Conservation (phyloP, 1,140 invertebrate species). For the Drosophila repleta region DNA sequence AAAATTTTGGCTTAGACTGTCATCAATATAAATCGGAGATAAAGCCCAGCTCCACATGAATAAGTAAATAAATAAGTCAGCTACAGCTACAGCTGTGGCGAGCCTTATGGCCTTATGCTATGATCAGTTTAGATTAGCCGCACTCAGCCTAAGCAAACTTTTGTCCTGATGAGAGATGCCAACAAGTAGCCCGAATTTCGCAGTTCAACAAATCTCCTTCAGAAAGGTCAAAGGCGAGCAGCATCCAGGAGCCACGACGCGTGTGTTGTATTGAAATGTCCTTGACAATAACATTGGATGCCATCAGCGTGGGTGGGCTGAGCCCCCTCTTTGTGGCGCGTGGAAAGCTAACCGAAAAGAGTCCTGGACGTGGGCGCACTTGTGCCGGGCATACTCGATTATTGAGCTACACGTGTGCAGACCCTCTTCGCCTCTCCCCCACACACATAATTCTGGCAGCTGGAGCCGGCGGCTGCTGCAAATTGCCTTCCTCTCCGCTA, state of each 20-base stretch:
- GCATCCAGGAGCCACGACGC: conserved; percentile 55
- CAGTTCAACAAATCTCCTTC: conserved; percentile 67
- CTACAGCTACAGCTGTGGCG: no score
- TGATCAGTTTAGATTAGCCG: neutral
- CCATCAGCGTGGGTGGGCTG: conserved; percentile 33
- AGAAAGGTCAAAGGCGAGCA: conserved; percentile 75
- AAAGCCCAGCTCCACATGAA: neutral
- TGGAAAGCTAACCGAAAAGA: conserved; percentile 17
- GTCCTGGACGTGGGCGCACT: conserved; percentile 10
- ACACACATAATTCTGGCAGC: conserved; percentile 35
- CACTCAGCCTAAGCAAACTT: conserved; percentile 12
- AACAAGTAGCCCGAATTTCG: conserved; percentile 34
- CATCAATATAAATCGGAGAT: conserved; percentile 12
- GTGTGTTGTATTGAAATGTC: conserved; percentile 76
- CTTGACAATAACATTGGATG: conserved; percentile 81
- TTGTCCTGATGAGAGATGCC: neutral
- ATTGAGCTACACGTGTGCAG: conserved; percentile 69
- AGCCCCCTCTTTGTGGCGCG: conserved; percentile 46
- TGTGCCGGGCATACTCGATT: conserved; percentile 48
- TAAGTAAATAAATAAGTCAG: neutral
- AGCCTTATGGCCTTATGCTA: no score
- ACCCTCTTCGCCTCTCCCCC: no score
- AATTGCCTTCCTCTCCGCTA: conserved; percentile 3
- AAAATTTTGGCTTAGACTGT: conserved; percentile 4
- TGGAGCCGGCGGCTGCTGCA: neutral